Conservation (phyloP, 64 coral and sea anemone species). For the Porites australiensis region DNA sequence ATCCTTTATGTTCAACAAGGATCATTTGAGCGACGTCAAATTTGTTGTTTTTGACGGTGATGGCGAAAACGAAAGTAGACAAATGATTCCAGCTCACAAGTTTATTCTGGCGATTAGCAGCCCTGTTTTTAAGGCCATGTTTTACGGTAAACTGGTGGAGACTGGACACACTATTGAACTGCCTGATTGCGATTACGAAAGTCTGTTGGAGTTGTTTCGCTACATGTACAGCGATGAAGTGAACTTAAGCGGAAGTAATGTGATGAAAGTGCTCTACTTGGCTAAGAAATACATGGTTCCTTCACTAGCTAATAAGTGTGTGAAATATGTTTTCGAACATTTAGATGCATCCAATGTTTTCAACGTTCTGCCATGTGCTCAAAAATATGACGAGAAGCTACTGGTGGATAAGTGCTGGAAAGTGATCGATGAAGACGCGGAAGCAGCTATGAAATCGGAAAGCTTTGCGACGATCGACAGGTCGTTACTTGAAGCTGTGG, state of each 20-base stretch:
- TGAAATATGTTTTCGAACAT: neutral
- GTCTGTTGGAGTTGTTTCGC: too few relatives aligned
- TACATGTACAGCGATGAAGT: too few relatives aligned
- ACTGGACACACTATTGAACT: too few relatives aligned
- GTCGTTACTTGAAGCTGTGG: constrained; percentile 2
- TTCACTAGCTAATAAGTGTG: neutral
- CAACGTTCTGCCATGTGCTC: neutral
- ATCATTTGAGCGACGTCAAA: too few relatives aligned
- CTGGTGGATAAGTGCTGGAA: neutral
- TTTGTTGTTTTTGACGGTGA: too few relatives aligned
- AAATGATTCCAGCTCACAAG: too few relatives aligned
- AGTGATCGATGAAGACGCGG: neutral
- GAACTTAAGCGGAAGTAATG: neutral
- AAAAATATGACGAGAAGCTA: neutral
- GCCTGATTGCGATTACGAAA: too few relatives aligned
- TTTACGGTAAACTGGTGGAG: too few relatives aligned
- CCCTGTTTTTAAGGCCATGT: too few relatives aligned
- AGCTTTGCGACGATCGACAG: neutral
- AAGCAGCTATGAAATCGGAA: constrained; percentile 6
- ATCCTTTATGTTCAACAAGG: too few relatives aligned
- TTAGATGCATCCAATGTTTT: constrained; percentile 20
- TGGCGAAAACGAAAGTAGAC: too few relatives aligned
- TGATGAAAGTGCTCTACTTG: constrained; percentile 2
- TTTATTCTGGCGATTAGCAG: too few relatives aligned
- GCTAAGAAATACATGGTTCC: constrained; percentile 12